These are phyloP conservation scores for Hoplias malabaricus DNA, from an alignment of 2,113 vertebrate species.

Conservation along the genomic window DNA sequence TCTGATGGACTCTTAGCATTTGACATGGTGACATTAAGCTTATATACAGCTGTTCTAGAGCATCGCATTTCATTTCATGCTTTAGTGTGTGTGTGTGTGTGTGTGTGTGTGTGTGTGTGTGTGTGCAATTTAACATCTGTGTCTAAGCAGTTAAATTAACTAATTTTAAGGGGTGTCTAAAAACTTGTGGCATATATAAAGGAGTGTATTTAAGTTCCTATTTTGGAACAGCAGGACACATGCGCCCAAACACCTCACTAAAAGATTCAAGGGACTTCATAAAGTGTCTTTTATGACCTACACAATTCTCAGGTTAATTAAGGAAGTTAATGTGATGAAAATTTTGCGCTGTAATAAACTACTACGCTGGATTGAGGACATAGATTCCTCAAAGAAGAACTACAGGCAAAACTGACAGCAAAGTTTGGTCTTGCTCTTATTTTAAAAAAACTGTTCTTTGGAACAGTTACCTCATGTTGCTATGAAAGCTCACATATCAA, in stretches of 20 bases:
- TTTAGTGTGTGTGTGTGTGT: no score
- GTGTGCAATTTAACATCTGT: neutral
- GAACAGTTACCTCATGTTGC: conserved; percentile 16
- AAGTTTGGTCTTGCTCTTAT: neutral
- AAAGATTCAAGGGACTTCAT: neutral
- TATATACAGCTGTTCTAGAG: no score
- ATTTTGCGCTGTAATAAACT: neutral
- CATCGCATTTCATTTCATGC: neutral
- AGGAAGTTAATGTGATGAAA: no score
- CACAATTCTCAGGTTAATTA: no score
- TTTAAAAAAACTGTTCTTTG: neutral
- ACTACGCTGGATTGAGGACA: neutral
- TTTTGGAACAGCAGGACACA: neutral
- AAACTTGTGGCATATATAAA: neutral
- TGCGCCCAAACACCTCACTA: neutral
- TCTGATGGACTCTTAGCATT: no score
- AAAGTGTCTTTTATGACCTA: neutral
- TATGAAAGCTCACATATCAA: conserved; percentile 16
- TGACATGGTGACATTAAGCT: neutral
- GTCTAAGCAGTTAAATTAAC: neutral
- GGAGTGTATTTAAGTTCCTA: neutral
- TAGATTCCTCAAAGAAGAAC: neutral
- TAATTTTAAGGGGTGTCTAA: neutral
- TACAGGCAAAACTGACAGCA: neutral
- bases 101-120: no score